A percentile compares a stretch with the other conserved stretches of the same genome.
These are phyloP conservation scores for Clytia hemisphaerica DNA, from an alignment of 30 jellyfish, hydroid and myxozoan genomes.

Conservation along the genomic window DNA sequence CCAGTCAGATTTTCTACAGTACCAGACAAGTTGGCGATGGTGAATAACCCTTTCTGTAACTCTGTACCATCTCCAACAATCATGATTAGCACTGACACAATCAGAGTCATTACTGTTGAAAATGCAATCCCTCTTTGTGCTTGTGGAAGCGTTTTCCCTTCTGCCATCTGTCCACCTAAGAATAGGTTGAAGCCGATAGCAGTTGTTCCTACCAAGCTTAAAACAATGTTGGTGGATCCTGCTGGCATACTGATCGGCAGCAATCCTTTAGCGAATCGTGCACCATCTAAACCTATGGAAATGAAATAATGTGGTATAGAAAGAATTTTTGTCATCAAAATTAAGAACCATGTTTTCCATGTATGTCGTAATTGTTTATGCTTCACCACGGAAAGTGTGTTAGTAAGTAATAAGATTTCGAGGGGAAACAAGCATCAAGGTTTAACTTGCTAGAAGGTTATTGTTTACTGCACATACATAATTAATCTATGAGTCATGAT, in stretches of 20 bases:
- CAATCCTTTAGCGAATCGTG: not conserved
- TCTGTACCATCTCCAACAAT: slow-evolving; percentile 9
- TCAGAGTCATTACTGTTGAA: not conserved
- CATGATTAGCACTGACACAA: not conserved
- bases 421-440: no score
- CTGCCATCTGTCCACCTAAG: not conserved
- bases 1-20: not conserved
- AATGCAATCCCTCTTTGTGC: slow-evolving; percentile 15
- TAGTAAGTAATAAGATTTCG: no score
- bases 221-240: slow-evolving; percentile 4
- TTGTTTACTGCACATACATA: no score
- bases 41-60: not conserved
- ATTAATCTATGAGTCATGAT: no score
- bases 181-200: not conserved
- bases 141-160: not conserved
- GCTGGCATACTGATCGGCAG: not conserved
- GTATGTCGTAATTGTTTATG: no score
- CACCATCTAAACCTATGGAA: not conserved
- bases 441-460: no score
- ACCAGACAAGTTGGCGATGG: not conserved
- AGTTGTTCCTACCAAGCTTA: not conserved
- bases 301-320: no score
- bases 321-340: no score
- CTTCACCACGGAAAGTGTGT: no score
- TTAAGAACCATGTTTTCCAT: no score